These are phyloP conservation scores for Dryobota labecula DNA, from an alignment of 2,888 invertebrate genomes.

Conservation along the genomic window DNA sequence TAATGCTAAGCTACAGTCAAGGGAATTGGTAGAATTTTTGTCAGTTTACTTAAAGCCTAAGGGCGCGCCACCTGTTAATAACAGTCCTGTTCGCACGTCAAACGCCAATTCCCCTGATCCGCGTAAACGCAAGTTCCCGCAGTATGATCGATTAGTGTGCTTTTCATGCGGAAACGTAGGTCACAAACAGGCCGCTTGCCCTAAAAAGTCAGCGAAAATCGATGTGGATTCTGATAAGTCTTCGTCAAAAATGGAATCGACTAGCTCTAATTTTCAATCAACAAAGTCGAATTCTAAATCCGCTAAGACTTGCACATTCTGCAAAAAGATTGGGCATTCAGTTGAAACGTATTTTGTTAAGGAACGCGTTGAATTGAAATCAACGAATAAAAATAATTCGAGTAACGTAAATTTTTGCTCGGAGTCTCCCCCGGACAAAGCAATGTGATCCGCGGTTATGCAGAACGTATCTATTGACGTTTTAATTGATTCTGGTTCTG, in stretches of 20 bases:
- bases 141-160: neutral
- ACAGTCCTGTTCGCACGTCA: neutral
- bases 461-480: neutral
- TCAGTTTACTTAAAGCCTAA: too few relatives aligned
- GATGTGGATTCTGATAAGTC: neutral
- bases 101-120: neutral
- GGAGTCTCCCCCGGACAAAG: neutral
- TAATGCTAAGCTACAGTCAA: neutral
- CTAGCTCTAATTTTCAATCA: too few relatives aligned
- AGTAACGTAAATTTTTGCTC: neutral
- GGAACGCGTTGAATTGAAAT: neutral
- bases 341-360: too few relatives aligned
- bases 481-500: constrained; percentile 3
- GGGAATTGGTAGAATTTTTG: too few relatives aligned
- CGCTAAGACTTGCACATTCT: neutral
- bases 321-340: too few relatives aligned
- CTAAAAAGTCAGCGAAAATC: neutral
- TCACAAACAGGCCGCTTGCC: neutral
- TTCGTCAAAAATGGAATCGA: too few relatives aligned
- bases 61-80: too few relatives aligned
- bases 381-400: too few relatives aligned
- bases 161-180: neutral
- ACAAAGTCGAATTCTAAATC: too few relatives aligned
- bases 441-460: neutral
- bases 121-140: neutral